Conservation (phyloP, 2,113 vertebrate genomes). For the Phycodurus eques region DNA sequence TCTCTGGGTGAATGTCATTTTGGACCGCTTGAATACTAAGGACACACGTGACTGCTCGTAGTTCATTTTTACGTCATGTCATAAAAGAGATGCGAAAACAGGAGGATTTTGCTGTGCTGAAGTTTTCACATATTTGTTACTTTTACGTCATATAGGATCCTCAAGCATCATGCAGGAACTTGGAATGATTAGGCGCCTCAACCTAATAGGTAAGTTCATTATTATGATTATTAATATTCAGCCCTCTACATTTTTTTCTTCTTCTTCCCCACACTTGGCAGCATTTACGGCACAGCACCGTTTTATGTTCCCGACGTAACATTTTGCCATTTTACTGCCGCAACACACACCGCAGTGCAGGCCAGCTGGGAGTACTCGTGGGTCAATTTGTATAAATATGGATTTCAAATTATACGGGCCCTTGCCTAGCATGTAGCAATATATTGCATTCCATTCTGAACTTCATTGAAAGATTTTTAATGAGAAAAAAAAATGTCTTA, state of each 20-base stretch:
- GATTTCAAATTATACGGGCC: neutral
- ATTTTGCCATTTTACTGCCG: neutral
- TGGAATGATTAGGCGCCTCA: neutral
- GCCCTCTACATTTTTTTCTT: neutral
- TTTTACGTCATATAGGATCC: neutral
- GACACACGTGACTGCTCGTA: neutral
- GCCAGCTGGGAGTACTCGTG: neutral
- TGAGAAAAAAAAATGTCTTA: neutral
- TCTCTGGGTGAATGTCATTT: neutral
- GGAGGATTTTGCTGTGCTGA: neutral
- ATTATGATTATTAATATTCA: neutral
- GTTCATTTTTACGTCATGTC: neutral
- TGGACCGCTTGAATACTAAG: neutral
- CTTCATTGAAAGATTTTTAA: neutral
- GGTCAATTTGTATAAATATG: neutral
- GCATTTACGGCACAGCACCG: neutral
- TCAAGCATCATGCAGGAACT: neutral
- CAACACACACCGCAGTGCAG: neutral
- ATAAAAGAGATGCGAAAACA: neutral
- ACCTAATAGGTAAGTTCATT: neutral
- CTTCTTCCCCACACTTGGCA: neutral
- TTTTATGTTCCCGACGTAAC: neutral
- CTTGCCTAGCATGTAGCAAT: neutral
- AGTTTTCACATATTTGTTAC: neutral
- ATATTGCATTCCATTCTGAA: neutral